phyloP scores from a whole-genome alignment of 2,888 invertebrate species.

The Philonicus albiceps region DNA sequence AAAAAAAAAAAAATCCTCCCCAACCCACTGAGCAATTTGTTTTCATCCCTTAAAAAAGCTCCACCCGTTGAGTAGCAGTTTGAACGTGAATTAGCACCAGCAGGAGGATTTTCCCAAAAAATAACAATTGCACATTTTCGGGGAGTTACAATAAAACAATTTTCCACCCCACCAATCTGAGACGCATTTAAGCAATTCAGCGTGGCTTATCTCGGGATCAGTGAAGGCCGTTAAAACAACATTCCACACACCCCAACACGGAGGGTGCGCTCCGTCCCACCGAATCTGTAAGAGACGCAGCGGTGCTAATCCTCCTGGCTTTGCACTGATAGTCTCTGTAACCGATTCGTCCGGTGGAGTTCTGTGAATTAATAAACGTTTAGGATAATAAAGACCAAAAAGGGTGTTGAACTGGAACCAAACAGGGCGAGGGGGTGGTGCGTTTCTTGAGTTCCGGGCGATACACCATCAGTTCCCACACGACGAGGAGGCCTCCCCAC shows the following conservation, averaged over 20 bases:
- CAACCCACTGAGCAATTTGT: neutral
- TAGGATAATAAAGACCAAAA: conserved; percentile 41
- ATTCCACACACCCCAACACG: neutral
- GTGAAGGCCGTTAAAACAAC: conserved; percentile 22
- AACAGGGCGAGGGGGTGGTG: neutral
- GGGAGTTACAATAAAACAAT: conserved; percentile 38
- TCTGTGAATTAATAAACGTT: conserved; percentile 43
- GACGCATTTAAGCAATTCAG: conserved; percentile 30
- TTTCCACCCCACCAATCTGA: conserved; percentile 36
- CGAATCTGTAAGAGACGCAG: neutral
- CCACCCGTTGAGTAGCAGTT: neutral
- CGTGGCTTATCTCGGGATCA: conserved; percentile 44
- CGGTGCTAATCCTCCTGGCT: conserved; percentile 40
- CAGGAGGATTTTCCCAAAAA: neutral
- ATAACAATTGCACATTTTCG: conserved; percentile 15
- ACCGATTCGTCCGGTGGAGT: conserved; percentile 22
- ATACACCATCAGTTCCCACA: neutral
- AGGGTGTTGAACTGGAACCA: conserved; percentile 39
- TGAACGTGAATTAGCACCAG: conserved; percentile 29
- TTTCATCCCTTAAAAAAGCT: neutral
- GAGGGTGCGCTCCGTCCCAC: neutral
- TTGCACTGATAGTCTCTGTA: conserved; percentile 29
- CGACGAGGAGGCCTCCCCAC: conserved; percentile 14
- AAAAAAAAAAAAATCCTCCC: neutral
- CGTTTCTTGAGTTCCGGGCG: neutral